Conservation (phyloP, 2,888 invertebrate genomes). For the Eupithecia centaureata region DNA sequence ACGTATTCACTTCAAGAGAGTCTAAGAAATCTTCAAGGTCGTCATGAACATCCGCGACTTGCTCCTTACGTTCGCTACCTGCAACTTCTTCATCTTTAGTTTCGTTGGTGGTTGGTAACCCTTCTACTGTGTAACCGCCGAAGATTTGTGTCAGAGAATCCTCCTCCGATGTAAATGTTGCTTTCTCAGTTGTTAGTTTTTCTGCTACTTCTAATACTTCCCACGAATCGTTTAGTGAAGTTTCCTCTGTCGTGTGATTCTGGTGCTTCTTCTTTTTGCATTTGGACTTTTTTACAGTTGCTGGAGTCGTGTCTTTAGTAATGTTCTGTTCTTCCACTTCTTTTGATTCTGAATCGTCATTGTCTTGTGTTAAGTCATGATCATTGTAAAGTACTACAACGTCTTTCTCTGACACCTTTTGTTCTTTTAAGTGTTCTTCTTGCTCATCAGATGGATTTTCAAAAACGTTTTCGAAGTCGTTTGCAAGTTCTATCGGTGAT, state of each 20-base stretch:
- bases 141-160: constrained; percentile 68
- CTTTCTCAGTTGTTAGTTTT: constrained; percentile 48
- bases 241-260: constrained; percentile 48
- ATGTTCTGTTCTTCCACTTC: constrained; percentile 50
- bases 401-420: constrained; percentile 61
- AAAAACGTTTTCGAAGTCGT: constrained; percentile 48
- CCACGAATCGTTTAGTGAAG: constrained; percentile 16
- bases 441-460: constrained; percentile 22
- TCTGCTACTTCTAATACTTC: constrained; percentile 36
- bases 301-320: constrained; percentile 48
- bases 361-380: constrained; percentile 43
- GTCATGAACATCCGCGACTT: constrained; percentile 62
- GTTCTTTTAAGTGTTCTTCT: constrained; percentile 37
- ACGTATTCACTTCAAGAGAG: constrained; percentile 56
- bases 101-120: constrained; percentile 20
- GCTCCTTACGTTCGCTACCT: constrained; percentile 57
- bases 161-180: constrained; percentile 48
- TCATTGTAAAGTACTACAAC: constrained; percentile 60
- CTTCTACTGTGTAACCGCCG: constrained; percentile 36
- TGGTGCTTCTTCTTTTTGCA: constrained; percentile 73
- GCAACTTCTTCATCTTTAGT: constrained; percentile 49
- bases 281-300: constrained; percentile 67
- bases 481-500: background rate
- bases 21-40: constrained; percentile 70
- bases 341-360: constrained; percentile 48